These are phyloP conservation scores for Eurois occulta DNA, from an alignment of 2,888 invertebrate species.

Conservation along the genomic window DNA sequence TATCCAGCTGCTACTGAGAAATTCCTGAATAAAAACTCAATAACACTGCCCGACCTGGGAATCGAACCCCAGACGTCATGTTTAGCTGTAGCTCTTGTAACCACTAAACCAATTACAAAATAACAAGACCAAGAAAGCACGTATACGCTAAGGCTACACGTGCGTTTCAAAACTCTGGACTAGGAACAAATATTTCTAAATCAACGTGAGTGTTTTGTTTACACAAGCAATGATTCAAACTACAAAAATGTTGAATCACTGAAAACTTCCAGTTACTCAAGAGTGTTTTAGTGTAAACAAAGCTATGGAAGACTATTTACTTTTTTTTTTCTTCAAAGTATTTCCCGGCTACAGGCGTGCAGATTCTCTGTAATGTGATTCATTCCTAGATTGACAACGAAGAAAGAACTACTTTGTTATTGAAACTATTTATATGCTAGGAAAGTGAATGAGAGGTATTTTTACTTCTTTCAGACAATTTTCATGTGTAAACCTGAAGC, in stretches of 20 bases:
- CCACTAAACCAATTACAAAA: not conserved
- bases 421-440: not conserved
- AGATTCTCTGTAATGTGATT: constrained; percentile 22
- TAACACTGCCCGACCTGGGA: not conserved
- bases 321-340: constrained; percentile 1
- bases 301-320: constrained; percentile 4
- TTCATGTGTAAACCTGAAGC: not conserved
- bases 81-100: not conserved
- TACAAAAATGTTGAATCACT: constrained; percentile 24
- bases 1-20: not conserved
- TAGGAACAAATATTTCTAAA: not conserved
- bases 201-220: not conserved
- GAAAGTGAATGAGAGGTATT: not conserved
- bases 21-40: not conserved
- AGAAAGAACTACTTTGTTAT: not conserved
- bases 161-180: not conserved
- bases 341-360: not conserved
- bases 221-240: constrained; percentile 8
- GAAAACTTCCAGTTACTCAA: constrained; percentile 7
- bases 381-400: not conserved
- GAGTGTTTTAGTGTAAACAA: constrained; percentile 18
- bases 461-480: not conserved
- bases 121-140: not conserved
- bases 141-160: not conserved
- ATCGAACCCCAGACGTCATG: not conserved